Evolutionary conservation across 2,113 vertebrate species (phyloP).

Genomic region (Zingel zingel): DNA sequence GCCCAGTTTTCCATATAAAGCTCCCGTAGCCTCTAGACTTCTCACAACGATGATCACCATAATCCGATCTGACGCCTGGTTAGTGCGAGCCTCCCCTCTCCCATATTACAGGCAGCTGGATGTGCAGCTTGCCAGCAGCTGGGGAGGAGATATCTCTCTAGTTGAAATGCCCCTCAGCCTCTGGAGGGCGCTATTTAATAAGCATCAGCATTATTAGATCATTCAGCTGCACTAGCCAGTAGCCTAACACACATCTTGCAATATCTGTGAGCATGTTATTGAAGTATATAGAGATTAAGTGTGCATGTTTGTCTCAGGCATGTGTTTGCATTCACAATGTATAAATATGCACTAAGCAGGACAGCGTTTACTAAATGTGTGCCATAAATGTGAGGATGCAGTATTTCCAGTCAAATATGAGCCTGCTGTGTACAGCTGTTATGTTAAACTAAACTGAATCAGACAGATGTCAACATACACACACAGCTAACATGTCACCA

Average conservation of each 20-base stretch:
- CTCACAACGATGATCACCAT: conserved; percentile 89
- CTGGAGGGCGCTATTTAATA: conserved; percentile 48
- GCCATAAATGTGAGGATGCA: background rate
- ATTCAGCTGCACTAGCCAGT: conserved; percentile 8
- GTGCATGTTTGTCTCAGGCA: background rate
- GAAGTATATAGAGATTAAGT: background rate
- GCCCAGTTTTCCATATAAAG: conserved; percentile 72
- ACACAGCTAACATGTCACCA: background rate
- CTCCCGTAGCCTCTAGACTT: conserved; percentile 83
- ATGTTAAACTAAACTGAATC: background rate
- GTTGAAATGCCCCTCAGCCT: conserved; percentile 30
- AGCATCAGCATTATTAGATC: conserved; percentile 13
- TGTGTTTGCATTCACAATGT: background rate
- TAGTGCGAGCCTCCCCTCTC: conserved; percentile 87
- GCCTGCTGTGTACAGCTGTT: background rate
- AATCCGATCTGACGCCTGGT: conserved; percentile 90
- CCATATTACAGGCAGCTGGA: conserved; percentile 85
- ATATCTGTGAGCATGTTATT: background rate
- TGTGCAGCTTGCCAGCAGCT: conserved; percentile 74
- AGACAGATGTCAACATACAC: background rate
- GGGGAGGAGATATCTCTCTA: conserved; percentile 8
- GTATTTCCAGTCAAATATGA: background rate
- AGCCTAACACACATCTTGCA: background rate
- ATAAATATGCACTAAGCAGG: background rate
- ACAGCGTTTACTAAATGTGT: background rate